A percentile compares a stretch with the other conserved stretches of the same genome.
Evolutionary conservation across 2,888 invertebrate genomes (phyloP).

Genomic region (Conomelus anceps): DNA sequence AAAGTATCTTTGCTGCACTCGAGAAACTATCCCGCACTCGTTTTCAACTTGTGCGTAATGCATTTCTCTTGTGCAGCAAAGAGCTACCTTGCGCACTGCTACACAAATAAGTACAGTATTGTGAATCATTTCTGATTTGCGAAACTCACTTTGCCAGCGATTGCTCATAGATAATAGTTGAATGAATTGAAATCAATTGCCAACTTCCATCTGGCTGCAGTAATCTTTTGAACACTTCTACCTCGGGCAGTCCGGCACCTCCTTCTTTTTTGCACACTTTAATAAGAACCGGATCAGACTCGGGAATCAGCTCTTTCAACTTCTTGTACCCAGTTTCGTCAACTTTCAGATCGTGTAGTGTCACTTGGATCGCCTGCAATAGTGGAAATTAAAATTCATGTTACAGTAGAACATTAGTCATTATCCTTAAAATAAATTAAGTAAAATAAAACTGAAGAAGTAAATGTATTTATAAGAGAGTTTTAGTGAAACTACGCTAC

Average conservation of each 20-base stretch:
- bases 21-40: too few species aligned
- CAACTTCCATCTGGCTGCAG: neutral
- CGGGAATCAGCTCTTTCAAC: constrained; percentile 1
- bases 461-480: too few species aligned
- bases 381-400: neutral
- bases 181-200: neutral
- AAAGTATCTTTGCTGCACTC: too few species aligned
- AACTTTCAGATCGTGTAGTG: neutral
- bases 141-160: neutral
- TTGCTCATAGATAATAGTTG: neutral
- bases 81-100: too few species aligned
- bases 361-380: neutral
- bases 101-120: too few species aligned
- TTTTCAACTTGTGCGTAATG: too few species aligned
- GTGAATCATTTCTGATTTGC: too few species aligned
- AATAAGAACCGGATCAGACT: neutral
- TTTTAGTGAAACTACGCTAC: too few species aligned
- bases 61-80: too few species aligned
- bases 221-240: neutral
- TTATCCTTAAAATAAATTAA: too few species aligned
- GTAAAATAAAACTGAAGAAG: too few species aligned
- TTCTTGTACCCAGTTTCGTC: neutral
- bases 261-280: neutral
- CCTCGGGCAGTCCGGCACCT: neutral
- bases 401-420: neutral